A percentile compares a stretch with the other conserved stretches of the same genome.
Conservation (phyloP, 1,140 invertebrate genomes). For the Bombus turneri region DNA sequence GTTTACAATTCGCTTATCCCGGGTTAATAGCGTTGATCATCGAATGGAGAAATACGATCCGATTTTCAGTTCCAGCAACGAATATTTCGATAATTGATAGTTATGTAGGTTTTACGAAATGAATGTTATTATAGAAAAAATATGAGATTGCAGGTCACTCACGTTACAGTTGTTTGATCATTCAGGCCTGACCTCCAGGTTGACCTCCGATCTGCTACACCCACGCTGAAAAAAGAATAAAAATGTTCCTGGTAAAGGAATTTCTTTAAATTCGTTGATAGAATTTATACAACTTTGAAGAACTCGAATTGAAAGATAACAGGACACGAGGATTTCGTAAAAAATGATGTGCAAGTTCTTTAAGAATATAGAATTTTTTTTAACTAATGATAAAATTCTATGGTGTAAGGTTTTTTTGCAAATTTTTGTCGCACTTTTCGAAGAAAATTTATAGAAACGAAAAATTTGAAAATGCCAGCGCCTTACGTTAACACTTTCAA, state of each 20-base stretch:
- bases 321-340: too few species aligned
- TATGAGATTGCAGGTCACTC: background rate
- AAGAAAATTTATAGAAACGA: too few species aligned
- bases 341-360: too few species aligned
- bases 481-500: too few species aligned
- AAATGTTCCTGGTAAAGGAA: background rate
- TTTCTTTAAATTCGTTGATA: too few species aligned
- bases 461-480: too few species aligned
- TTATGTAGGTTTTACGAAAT: background rate
- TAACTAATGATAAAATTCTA: too few species aligned
- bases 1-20: background rate
- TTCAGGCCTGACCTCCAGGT: conserved; percentile 11
- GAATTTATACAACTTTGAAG: too few species aligned
- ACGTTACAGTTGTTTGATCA: conserved; percentile 29
- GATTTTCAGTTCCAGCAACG: background rate
- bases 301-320: too few species aligned
- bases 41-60: background rate
- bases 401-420: too few species aligned
- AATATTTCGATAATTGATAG: background rate
- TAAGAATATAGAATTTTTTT: too few species aligned
- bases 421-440: too few species aligned
- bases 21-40: background rate
- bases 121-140: background rate
- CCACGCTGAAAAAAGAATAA: conserved; percentile 8
- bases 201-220: conserved; percentile 28